Percentiles rank a stretch among this genome's conserved stretches.
Conservation (phyloP, 2,888 invertebrate genomes). For the Anorthoa munda region DNA sequence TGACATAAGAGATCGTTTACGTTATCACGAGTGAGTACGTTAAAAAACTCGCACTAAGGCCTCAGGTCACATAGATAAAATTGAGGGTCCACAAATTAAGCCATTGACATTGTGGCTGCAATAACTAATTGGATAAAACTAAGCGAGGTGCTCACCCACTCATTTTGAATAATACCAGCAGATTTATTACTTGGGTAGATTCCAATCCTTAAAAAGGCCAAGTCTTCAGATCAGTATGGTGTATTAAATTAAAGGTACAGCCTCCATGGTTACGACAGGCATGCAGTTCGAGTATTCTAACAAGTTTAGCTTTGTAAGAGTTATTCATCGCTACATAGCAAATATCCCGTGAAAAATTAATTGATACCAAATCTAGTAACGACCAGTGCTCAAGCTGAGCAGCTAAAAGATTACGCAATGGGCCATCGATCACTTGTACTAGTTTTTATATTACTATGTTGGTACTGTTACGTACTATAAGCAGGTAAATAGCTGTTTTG, state of each 20-base stretch:
- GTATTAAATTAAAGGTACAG: constrained; percentile 28
- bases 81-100: background rate
- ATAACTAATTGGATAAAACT: background rate
- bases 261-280: constrained; percentile 19
- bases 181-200: background rate
- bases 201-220: background rate
- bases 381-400: constrained; percentile 48
- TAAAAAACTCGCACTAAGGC: too few species aligned
- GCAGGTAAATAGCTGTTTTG: background rate
- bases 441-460: constrained; percentile 59
- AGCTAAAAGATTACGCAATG: constrained; percentile 38
- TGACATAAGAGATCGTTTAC: too few species aligned
- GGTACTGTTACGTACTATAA: constrained; percentile 6
- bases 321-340: constrained; percentile 51
- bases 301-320: constrained; percentile 55
- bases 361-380: constrained; percentile 67
- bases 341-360: constrained; percentile 70
- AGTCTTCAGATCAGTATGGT: constrained; percentile 21
- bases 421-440: constrained; percentile 48
- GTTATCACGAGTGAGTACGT: too few species aligned
- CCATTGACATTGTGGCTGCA: background rate
- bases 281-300: constrained; percentile 33
- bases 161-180: background rate
- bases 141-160: background rate
- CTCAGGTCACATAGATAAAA: background rate